Conservation (phyloP, 1,140 invertebrate species). For the Cepaea nemoralis region DNA sequence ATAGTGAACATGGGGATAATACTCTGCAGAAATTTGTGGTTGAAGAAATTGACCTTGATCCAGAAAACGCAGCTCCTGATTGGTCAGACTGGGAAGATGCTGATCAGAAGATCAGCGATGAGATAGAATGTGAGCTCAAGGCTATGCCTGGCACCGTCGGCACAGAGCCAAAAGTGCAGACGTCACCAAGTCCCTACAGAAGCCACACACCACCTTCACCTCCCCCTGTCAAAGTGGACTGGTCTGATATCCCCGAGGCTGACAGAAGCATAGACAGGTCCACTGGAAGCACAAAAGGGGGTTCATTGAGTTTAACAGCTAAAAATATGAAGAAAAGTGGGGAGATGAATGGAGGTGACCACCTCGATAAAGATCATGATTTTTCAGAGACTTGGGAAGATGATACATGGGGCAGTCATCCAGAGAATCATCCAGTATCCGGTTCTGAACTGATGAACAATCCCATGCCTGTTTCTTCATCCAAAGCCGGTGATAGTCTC, state of each 20-base stretch:
- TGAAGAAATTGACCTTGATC: neutral
- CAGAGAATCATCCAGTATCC: no score
- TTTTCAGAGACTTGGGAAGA: no score
- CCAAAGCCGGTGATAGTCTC: neutral
- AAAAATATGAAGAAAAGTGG: neutral
- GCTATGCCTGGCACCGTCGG: neutral
- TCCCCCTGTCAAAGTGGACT: conserved; percentile 28
- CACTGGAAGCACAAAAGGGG: neutral
- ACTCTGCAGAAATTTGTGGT: neutral
- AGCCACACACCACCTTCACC: conserved; percentile 31
- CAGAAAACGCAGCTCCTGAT: neutral
- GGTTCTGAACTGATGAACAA: no score
- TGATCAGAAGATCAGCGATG: conserved; percentile 37
- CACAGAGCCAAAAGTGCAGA: conserved; percentile 19
- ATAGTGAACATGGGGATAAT: neutral
- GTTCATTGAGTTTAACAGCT: neutral
- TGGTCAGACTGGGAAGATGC: conserved; percentile 47
- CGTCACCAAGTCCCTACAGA: conserved; percentile 41
- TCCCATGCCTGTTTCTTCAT: neutral
- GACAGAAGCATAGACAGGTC: conserved; percentile 3
- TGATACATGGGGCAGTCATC: no score
- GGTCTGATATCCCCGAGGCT: conserved; percentile 11
- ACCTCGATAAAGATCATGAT: no score
- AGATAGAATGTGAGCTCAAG: conserved; percentile 45
- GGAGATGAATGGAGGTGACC: neutral